These are phyloP conservation scores for Acipenser oxyrinchus DNA, from an alignment of 2,797 vertebrate species.

Conservation along the genomic window DNA sequence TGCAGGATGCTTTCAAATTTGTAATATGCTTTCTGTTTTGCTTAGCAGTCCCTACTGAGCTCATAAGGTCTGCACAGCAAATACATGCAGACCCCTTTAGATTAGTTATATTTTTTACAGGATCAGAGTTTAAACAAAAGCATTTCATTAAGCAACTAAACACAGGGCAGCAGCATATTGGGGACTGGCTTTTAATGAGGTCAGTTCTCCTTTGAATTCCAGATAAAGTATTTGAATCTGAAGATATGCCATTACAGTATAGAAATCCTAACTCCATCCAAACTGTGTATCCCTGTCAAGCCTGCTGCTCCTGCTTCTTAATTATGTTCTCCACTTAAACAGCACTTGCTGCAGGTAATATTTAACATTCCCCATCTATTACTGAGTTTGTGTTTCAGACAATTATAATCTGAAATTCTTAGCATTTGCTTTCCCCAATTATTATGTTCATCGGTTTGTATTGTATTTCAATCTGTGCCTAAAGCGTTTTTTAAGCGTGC, in stretches of 20 bases:
- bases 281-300: not conserved
- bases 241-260: conserved; percentile 37
- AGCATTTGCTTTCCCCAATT: conserved; percentile 44
- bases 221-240: conserved; percentile 57
- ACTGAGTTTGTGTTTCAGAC: conserved; percentile 32
- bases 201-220: conserved; percentile 54
- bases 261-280: conserved; percentile 29
- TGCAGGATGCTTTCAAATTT: not conserved
- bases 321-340: conserved; percentile 8
- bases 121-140: not conserved
- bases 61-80: not conserved
- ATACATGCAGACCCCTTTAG: conserved; percentile 31
- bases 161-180: conserved; percentile 36
- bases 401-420: conserved; percentile 32
- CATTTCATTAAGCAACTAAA: conserved; percentile 16
- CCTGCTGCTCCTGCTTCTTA: conserved; percentile 10
- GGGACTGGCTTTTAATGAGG: conserved; percentile 56
- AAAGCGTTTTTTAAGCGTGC: conserved; percentile 22
- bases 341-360: conserved; percentile 11
- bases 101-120: conserved; percentile 7
- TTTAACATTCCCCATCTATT: conserved; percentile 17
- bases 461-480: conserved; percentile 27
- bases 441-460: conserved; percentile 18
- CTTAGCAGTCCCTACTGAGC: not conserved
- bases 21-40: not conserved